Evolutionary conservation across 2,797 vertebrate genomes (phyloP), one percentile per base, ranked within the genome.

Genomic region (Mormyrops boulengeri): DNA sequence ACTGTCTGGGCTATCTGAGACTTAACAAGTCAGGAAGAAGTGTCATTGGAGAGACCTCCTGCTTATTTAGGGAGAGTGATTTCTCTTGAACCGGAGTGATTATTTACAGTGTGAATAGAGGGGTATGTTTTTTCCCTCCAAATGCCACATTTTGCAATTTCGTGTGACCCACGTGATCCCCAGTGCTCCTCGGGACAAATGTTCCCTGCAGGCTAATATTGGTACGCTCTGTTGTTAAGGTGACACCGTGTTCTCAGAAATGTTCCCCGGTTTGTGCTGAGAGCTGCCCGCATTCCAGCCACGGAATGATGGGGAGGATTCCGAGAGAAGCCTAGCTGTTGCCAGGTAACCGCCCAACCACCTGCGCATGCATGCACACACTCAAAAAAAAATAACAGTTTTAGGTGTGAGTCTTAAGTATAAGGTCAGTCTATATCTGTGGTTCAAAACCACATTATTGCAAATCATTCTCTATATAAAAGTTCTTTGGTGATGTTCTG

Each of bases 181-280:
- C 55, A 12, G 57, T 66, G n/a, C 57, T 57, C n/a, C 34, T 66
- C 9, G 11, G 30, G 12, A 17, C n/a, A 6, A 47, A 41, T 62
- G 57, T 47, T 66, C 57, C 41, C 19, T 62, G 38, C 38, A 88
- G 55, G 55, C 57, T 87, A 87, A 88, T 49, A 49, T 62, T 88
- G 55, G 57, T 66, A 38, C 6, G 9, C 57, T 88, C 57, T 88
- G 87, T 66, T 49, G 85, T 60, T 87, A 66, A 88, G 57, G 87
- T 88, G 87, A 88, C 87, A 66, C 8, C 11, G 19, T 88, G 87
- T 88, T 66, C 87, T 88, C 30, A 53, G 87, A 66, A 88, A 66
- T 19, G 7, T 17, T 44, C 17, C 55, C 57, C 7, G n/a, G 87
- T 88, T 88, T 41, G 14, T 69, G n/a, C 87, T 6, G 30, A 62